Conservation (phyloP, 2,888 invertebrate genomes). For the Epinotia demarniana region DNA sequence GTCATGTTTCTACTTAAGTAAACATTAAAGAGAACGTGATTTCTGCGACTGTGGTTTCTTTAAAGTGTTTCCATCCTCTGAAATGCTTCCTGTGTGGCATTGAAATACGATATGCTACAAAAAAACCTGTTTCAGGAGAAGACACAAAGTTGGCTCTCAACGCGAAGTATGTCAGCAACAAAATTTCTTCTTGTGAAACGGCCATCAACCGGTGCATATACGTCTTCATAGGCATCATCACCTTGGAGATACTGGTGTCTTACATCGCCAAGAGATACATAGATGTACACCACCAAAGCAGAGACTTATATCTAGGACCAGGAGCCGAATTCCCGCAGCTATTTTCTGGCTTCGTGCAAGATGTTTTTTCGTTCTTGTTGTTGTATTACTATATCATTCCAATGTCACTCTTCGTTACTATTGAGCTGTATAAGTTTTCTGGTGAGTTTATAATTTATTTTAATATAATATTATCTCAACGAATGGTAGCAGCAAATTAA, state of each 20-base stretch:
- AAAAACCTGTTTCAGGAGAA: slow-evolving; percentile 80
- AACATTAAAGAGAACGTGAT: no score
- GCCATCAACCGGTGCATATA: slow-evolving; percentile 90
- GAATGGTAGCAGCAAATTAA: no score
- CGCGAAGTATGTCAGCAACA: slow-evolving; percentile 89
- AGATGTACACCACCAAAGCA: slow-evolving; percentile 58
- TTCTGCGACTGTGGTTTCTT: no score
- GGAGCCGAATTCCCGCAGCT: slow-evolving; percentile 52
- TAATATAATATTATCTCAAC: background rate
- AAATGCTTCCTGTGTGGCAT: no score
- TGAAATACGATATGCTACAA: background rate
- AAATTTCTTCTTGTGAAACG: slow-evolving; percentile 87
- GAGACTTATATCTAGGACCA: slow-evolving; percentile 67
- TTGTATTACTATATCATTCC: slow-evolving; percentile 94
- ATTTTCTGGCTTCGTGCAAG: slow-evolving; percentile 71
- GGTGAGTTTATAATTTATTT: slow-evolving; percentile 65
- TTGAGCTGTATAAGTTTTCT: slow-evolving; percentile 88
- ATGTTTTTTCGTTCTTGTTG: slow-evolving; percentile 89
- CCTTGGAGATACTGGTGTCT: slow-evolving; percentile 85
- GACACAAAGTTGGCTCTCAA: slow-evolving; percentile 93
- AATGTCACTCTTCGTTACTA: slow-evolving; percentile 94
- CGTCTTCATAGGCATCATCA: slow-evolving; percentile 86
- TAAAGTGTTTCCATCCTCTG: no score
- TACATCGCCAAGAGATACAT: slow-evolving; percentile 78
- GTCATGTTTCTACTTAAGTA: no score